Base-by-base conservation (phyloP, 1,140 invertebrate genomes). In the Solenopsis invicta region DNA sequence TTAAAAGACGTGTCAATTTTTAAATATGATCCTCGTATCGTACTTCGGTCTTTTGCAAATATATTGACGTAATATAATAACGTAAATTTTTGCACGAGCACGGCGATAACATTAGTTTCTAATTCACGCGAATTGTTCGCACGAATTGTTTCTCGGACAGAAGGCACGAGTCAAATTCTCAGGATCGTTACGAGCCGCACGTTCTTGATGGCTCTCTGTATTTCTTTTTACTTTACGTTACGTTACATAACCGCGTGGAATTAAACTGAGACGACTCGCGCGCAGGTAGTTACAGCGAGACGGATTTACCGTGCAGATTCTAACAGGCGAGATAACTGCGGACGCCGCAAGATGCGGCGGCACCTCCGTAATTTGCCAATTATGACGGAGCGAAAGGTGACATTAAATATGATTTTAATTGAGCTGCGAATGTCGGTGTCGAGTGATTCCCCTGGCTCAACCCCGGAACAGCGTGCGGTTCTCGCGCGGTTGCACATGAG, bases 321-420 rank as follows among this genome's bases (percentile, higher is more conserved):
- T 45, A 82, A 54, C 48, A 21, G 24, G 61, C 24, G 24, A 52
- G 61, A 37, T 18, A 45, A 66, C 4, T 37, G 52, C 45, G 29
- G 76, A 67, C 41, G 67, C 29, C 45, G n/a, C 56, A 21, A 81
- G 84, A 54, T 13, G n/a, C n/a, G 12, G 18, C 12, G 37, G 77
- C 64, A 61, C 66, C 54, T 82, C 64, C n/a, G 16, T 62, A 59
- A 71, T 88, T 71, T 52, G 29, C 52, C 84, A 86, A 80, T 90
- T 90, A 88, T 82, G 77, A 69, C 29, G 45, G 77, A 87, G 86
- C 86, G 84, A 91, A 84, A 91, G 85, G 82, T 90, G 66, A 90
- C 48, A 81, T 88, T 89, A 89, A 71, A 62, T 69, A 91, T 77
- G 67, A 34, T 76, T 91, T 88, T 84, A 67, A 89, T 88, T 76